Evolutionary conservation across 2,888 invertebrate genomes (phyloP).

Genomic region (Hypomecis punctinalis): DNA sequence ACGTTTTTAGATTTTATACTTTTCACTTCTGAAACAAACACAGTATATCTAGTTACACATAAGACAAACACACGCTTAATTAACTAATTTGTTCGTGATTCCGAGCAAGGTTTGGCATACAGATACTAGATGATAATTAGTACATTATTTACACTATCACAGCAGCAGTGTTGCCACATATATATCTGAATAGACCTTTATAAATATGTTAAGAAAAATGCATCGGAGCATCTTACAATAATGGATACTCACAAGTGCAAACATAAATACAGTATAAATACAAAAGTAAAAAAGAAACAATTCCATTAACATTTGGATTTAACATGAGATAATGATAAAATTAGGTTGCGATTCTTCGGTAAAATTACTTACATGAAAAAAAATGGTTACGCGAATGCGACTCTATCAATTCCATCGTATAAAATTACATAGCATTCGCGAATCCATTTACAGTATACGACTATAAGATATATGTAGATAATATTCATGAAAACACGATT

Average conservation of each 20-base stretch:
- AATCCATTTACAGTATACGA: conserved; percentile 13
- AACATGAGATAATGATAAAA: conserved; percentile 12
- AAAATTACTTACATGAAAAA: conserved; percentile 15
- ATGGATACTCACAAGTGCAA: conserved; percentile 16
- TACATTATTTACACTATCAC: too few relatives aligned
- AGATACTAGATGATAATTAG: too few relatives aligned
- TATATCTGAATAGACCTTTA: neutral
- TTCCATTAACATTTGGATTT: conserved; percentile 6
- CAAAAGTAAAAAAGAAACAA: conserved; percentile 13
- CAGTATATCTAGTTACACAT: too few relatives aligned
- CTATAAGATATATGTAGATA: conserved; percentile 2
- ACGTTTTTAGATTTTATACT: too few relatives aligned
- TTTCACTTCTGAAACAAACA: too few relatives aligned
- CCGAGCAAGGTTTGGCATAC: too few relatives aligned
- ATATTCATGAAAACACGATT: conserved; percentile 28
- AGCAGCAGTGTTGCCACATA: neutral
- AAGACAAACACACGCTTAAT: too few relatives aligned
- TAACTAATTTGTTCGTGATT: too few relatives aligned
- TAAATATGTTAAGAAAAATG: neutral
- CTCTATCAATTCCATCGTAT: conserved; percentile 32
- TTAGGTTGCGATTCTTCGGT: conserved; percentile 19
- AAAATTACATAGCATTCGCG: conserved; percentile 25
- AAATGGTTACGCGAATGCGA: conserved; percentile 7
- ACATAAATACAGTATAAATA: conserved; percentile 31
- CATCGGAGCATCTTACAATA: conserved; percentile 6